Evolutionary conservation across 2,797 vertebrate genomes (phyloP).

Genomic region (Macropus fuliginosus): DNA sequence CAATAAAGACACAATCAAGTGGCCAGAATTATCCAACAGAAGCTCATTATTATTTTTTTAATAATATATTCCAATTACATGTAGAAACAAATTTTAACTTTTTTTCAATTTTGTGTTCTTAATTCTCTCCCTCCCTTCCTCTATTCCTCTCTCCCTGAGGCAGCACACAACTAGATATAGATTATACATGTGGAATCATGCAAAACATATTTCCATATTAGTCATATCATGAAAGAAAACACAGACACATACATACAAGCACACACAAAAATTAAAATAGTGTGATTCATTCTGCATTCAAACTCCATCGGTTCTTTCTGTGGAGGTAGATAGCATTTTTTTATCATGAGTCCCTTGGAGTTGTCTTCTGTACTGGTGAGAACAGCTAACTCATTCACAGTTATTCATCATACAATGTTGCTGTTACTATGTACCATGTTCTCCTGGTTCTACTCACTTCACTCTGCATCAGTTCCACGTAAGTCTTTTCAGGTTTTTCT

Average conservation of each 20-base stretch:
- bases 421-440: background rate
- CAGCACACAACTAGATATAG: background rate
- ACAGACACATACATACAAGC: background rate
- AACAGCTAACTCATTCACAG: background rate
- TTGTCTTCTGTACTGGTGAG: background rate
- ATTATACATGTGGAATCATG: background rate
- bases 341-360: background rate
- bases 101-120: background rate
- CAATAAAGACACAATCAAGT: background rate
- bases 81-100: background rate
- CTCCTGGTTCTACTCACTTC: background rate
- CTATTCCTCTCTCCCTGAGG: background rate
- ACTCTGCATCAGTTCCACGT: background rate
- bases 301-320: background rate
- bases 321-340: background rate
- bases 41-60: background rate
- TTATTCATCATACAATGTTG: background rate
- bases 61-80: background rate
- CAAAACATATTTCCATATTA: background rate
- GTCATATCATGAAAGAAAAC: background rate
- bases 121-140: background rate
- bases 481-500: background rate
- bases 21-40: background rate
- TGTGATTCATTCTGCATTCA: background rate
- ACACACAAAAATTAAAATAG: background rate